A percentile compares a stretch with the other conserved stretches of the same genome.
Conservation (phyloP, 2,797 vertebrate genomes). For the Acanthurus tractus region DNA sequence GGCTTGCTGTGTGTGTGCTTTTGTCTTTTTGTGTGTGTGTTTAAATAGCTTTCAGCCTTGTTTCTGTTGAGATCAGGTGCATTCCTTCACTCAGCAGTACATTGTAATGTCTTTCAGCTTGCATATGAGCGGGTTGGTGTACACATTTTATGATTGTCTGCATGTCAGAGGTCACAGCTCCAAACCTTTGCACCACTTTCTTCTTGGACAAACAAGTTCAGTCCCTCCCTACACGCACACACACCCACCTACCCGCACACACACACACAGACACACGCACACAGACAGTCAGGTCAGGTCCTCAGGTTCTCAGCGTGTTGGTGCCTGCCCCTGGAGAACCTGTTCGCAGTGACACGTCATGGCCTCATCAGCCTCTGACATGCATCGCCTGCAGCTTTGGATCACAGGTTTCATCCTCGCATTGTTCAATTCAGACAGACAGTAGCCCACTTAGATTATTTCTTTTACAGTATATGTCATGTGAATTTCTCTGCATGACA, state of each 20-base stretch:
- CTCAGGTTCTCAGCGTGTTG: slow-evolving; percentile 70
- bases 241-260: not conserved
- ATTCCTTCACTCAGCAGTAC: slow-evolving; percentile 76
- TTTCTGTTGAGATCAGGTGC: slow-evolving; percentile 69
- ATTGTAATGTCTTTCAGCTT: slow-evolving; percentile 27
- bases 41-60: slow-evolving; percentile 41
- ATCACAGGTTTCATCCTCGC: slow-evolving; percentile 63
- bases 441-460: slow-evolving; percentile 69
- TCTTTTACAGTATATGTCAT: slow-evolving; percentile 65
- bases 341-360: slow-evolving; percentile 72
- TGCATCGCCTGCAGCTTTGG: slow-evolving; percentile 64
- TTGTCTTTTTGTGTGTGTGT: slow-evolving; percentile 25
- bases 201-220: not conserved
- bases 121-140: slow-evolving; percentile 24
- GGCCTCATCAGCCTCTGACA: slow-evolving; percentile 73
- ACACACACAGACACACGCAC: slow-evolving; percentile 40
- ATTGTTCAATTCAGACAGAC: slow-evolving; percentile 73
- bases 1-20: slow-evolving; percentile 23
- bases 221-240: slow-evolving; percentile 1
- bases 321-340: slow-evolving; percentile 72
- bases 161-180: slow-evolving; percentile 62
- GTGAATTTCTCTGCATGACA: slow-evolving; percentile 72
- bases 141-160: slow-evolving; percentile 51
- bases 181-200: slow-evolving; percentile 45
- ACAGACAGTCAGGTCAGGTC: slow-evolving; percentile 42